Evolutionary conservation across 2,113 vertebrate species (phyloP), one percentile per base, ranked within the genome.

Genomic region (Antechinus stuartii): DNA sequence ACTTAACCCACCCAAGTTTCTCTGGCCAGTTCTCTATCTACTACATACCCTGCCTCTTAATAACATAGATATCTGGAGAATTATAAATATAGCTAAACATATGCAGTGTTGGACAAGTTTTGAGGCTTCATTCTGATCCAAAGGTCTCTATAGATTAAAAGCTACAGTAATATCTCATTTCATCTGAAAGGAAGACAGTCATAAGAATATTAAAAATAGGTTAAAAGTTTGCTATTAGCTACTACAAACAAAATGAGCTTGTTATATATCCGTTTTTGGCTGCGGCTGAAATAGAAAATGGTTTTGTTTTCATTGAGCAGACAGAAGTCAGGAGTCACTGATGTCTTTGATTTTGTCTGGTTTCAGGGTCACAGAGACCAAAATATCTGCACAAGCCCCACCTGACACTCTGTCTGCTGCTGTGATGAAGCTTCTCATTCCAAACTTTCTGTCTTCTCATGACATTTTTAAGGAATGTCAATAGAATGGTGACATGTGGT

Each of bases 161-260:
- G 68, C 68, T 42, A 42, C 16, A 84, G n/a, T 23, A 42, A 42
- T 42, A 42, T 42, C 68, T 76, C 35, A 76, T n/a, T 42, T 84
- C n/a, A 84, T 22, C 68, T 42, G n/a, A 84, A 84, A 84, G 35
- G 68, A 95, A 61, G 56, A 47, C 1, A 0, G 55, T 91, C 3
- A 91, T 92, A 94, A 54, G 84, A 95, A 95, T 93, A 84, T 84
- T 57, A 93, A 53, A 95, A 68, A 92, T 56, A 76, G 50, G 54
- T 92, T 90, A 94, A 92, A 97, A 46, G 68, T 94, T 94, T 91
- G 90, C 91, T 96, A 92, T 54, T 96, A 97, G 95, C 90, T 84
- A 23, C n/a, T 84, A 84, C n/a, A 84, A 84, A 23, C 7, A 42
- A 84, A 42, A 84, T 22, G n/a, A 84, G 16, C n/a, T 84, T 84